Evolutionary conservation across 1,140 invertebrate species (phyloP).

Genomic region (Lerema accius): DNA sequence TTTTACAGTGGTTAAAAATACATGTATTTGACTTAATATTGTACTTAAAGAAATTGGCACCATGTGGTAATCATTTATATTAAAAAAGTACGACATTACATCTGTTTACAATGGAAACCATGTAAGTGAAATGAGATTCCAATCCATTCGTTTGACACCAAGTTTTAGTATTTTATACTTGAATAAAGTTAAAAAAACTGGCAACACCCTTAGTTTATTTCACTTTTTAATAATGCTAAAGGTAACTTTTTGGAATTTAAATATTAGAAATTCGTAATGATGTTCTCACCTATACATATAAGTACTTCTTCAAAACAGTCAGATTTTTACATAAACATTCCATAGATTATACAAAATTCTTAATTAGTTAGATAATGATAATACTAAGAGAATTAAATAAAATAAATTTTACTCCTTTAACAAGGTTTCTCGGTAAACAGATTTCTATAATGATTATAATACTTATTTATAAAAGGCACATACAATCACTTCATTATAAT

Average conservation of each 20-base stretch:
- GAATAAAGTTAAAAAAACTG: not conserved
- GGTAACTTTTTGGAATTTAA: not conserved
- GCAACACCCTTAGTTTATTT: not conserved
- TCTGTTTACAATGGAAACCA: constrained; percentile 17
- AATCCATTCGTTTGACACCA: constrained; percentile 2
- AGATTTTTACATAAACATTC: no score
- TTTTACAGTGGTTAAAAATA: not conserved
- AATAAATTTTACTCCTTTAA: constrained; percentile 1
- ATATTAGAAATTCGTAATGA: not conserved
- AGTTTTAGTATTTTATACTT: not conserved
- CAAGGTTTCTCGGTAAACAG: constrained; percentile 8
- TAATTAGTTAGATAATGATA: not conserved
- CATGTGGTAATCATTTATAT: constrained; percentile 58
- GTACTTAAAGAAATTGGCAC: constrained; percentile 64
- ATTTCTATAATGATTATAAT: constrained; percentile 16
- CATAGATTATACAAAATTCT: not conserved
- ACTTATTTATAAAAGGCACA: constrained; percentile 51
- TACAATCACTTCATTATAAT: constrained; percentile 56
- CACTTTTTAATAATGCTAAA: no score
- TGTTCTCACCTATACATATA: not conserved
- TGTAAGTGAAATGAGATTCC: constrained; percentile 11
- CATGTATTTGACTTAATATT: constrained; percentile 37
- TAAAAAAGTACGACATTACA: constrained; percentile 19
- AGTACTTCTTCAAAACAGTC: no score
- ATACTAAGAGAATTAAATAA: not conserved